Base-by-base conservation (phyloP, 2,888 invertebrate genomes). In the Arge pagana region DNA sequence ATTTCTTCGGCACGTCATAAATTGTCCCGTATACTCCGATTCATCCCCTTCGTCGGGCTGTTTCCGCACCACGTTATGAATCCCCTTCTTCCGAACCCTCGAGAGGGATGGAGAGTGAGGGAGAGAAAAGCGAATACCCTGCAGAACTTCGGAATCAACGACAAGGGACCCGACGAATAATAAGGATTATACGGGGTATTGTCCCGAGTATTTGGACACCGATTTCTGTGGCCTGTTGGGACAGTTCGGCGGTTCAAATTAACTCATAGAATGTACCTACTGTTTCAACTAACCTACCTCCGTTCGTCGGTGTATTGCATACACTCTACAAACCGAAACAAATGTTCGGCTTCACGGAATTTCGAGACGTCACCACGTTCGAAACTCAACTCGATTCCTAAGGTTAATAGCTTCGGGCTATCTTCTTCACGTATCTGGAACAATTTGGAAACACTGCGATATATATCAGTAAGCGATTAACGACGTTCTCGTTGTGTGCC, bases 1-100 rank as follows among this genome's bases (percentile, higher is more conserved):
- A 65, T 65, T 61, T 60, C 55, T 56, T 51, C 54, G 58, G 58
- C 53, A 56, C 60, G 50, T 65, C 65, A 64, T 66, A 66, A 65
- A 66, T 63, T 66, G 59, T 53, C 58, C 56, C 48, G 21, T 23
- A 33, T 50, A n/a, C 37, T 31, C 28, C 41, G 19, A 26, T 23
- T 6, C 31, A 15, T 8, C 45, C 18, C 43, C 26, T 35, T 48
- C 19, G 13, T 33, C 8, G 21, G 23, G 33, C 13, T 30, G 8
- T 50, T 23, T 16, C 13, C 15, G 31, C 13, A 23, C 31, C 45
- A 23, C 48, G 48, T 41, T 35, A 16, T 39, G 23, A 35, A 35
- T 33, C 48, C 23, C 48, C 62, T 63, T 61, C 62, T 61, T 58
- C 58, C 60, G 61, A 57, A 64, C 62, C 63, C 64, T 57, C 54